Base-by-base conservation (phyloP, 2,888 invertebrate genomes). In the Eretmocerus hayati region DNA sequence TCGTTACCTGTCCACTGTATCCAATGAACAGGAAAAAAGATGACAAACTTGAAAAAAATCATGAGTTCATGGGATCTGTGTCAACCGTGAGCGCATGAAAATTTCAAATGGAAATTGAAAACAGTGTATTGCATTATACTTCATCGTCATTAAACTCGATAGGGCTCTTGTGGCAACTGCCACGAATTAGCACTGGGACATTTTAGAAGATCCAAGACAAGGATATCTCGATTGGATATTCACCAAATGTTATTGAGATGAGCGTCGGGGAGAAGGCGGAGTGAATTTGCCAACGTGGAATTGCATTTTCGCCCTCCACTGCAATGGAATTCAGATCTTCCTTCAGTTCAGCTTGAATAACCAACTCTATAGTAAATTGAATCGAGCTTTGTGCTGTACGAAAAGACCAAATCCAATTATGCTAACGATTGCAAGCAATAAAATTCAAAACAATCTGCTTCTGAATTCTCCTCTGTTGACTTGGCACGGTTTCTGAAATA, bases 181-280 rank as follows among this genome's bases (percentile, higher is more conserved):
- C 26, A 11, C 13, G 18, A 5, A 23, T 30, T 20, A 16, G 18
- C 20, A 33, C 8, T 2, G 5, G 22, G 18, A 36, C 23, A 31
- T 26, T 16, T 4, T 15, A 5, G 26, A 19, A 16, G 61, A 54
- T 55, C 48, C 42, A 26, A 52, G 50, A 59, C 59, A 63, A 62
- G 63, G 64, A 65, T 66, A 64, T 63, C 59, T 20, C 41, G 22
- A 36, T 36, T 31, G 43, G 45, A 62, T 16, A 13, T 6, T 60
- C 48, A 58, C 62, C 63, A 65, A 65, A 67, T 65, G 67, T 64
- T 67, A 69, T 66, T 69, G 64, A 66, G 66, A 67, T 67, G 64
- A 67, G 63, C 60, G 53, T 53, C 49, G 54, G 36, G 36, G 33
- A 11, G 20, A 52, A 53, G 66, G 65, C 57, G 64, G 62, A 61